phyloP scores from a whole-genome alignment of 2,113 vertebrate species.

The Fregata magnificens region DNA sequence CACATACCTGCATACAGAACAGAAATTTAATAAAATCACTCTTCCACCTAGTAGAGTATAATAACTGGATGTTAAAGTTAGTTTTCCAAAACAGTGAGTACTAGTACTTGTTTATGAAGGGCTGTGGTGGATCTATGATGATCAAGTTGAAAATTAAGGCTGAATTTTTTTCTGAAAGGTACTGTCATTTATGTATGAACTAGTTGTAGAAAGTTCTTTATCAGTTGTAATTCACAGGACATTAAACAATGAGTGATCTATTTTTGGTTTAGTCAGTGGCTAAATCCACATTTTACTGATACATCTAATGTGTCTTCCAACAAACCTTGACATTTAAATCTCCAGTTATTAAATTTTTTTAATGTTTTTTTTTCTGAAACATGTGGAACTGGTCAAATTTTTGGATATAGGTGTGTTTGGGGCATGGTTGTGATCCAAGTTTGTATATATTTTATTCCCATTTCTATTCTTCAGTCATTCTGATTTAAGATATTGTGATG shows the following conservation, averaged over 20 bases:
- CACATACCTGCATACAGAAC: background rate
- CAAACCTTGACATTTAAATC: background rate
- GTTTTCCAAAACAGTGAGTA: background rate
- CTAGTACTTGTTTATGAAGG: background rate
- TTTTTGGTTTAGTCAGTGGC: background rate
- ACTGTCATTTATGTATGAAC: background rate
- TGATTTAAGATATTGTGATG: background rate
- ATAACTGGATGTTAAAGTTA: background rate
- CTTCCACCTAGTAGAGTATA: background rate
- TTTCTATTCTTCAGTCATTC: background rate
- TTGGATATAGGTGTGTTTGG: background rate
- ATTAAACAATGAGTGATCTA: background rate
- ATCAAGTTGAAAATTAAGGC: background rate
- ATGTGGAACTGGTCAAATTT: background rate
- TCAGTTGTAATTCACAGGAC: background rate
- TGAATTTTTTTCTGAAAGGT: background rate
- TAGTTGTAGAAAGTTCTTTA: background rate
- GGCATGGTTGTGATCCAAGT: background rate
- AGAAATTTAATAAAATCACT: background rate
- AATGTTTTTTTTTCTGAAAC: background rate
- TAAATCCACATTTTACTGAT: background rate
- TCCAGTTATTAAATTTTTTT: background rate
- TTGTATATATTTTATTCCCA: background rate
- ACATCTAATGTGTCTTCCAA: background rate
- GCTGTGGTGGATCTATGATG: background rate